Evolutionary conservation across 2,888 invertebrate genomes (phyloP).

Genomic region (Drosophila neutralis): DNA sequence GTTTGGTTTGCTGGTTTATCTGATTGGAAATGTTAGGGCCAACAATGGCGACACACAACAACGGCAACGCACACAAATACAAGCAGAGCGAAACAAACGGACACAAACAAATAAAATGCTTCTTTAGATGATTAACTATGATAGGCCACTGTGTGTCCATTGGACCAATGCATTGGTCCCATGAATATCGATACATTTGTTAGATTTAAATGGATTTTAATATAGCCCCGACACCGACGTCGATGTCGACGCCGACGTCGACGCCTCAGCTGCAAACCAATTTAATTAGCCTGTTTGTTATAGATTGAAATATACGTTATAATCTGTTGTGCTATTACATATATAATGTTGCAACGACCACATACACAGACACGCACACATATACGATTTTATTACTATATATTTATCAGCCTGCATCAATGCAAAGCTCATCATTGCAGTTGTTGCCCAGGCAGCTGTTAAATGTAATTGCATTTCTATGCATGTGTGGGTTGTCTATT

Average conservation of each 20-base stretch:
- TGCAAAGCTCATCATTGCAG: slow-evolving; percentile 65
- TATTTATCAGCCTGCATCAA: slow-evolving; percentile 51
- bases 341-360: slow-evolving; percentile 29
- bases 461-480: slow-evolving; percentile 73
- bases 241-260: slow-evolving; percentile 27
- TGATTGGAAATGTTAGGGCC: slow-evolving; percentile 67
- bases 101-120: slow-evolving; percentile 61
- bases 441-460: slow-evolving; percentile 51
- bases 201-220: slow-evolving; percentile 77
- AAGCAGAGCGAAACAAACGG: slow-evolving; percentile 27
- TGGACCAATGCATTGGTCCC: slow-evolving; percentile 41
- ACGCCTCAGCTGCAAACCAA: slow-evolving; percentile 58
- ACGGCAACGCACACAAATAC: slow-evolving; percentile 39
- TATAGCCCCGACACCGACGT: slow-evolving; percentile 44
- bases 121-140: slow-evolving; percentile 79
- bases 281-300: slow-evolving; percentile 60
- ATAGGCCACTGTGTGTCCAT: slow-evolving; percentile 60
- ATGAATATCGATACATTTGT: slow-evolving; percentile 67
- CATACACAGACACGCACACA: not conserved
- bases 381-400: not conserved
- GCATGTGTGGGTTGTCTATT: slow-evolving; percentile 45
- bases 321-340: slow-evolving; percentile 60
- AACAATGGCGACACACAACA: slow-evolving; percentile 74
- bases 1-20: slow-evolving; percentile 72
- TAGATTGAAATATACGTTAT: slow-evolving; percentile 43